Conservation (phyloP, 2,797 vertebrate species). For the Nothura maculosa region DNA sequence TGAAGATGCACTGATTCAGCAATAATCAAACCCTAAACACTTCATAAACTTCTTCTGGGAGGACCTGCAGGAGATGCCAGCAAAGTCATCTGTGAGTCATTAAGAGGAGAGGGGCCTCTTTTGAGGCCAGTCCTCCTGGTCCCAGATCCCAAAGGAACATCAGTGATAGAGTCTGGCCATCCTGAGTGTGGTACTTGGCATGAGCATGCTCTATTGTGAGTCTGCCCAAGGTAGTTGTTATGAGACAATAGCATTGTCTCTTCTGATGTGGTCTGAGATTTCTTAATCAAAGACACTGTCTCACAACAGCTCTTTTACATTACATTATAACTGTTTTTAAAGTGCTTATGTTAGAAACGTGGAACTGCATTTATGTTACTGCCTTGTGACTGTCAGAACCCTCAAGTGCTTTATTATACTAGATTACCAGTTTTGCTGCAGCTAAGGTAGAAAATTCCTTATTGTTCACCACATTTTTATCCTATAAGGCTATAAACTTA, state of each 20-base stretch:
- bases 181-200: neutral
- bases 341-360: slow-evolving; percentile 36
- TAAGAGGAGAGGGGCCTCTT: slow-evolving; percentile 27
- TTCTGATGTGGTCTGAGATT: slow-evolving; percentile 32
- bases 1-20: slow-evolving; percentile 79
- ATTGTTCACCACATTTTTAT: neutral
- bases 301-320: neutral
- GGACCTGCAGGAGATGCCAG: slow-evolving; percentile 37
- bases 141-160: neutral
- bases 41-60: slow-evolving; percentile 62
- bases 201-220: neutral
- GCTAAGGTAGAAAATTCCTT: slow-evolving; percentile 29
- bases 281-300: slow-evolving; percentile 36
- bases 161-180: neutral
- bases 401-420: slow-evolving; percentile 47
- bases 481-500: neutral
- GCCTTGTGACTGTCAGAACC: slow-evolving; percentile 39
- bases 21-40: slow-evolving; percentile 65
- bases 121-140: neutral
- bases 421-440: slow-evolving; percentile 16
- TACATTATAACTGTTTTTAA: slow-evolving; percentile 29
- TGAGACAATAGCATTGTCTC: slow-evolving; percentile 8
- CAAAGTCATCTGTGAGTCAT: slow-evolving; percentile 73
- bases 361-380: slow-evolving; percentile 41
- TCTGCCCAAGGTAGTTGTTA: slow-evolving; percentile 24